Evolutionary conservation across 2,888 invertebrate species (phyloP), one percentile per base, ranked within the genome.

Genomic region (Agriopis marginaria): DNA sequence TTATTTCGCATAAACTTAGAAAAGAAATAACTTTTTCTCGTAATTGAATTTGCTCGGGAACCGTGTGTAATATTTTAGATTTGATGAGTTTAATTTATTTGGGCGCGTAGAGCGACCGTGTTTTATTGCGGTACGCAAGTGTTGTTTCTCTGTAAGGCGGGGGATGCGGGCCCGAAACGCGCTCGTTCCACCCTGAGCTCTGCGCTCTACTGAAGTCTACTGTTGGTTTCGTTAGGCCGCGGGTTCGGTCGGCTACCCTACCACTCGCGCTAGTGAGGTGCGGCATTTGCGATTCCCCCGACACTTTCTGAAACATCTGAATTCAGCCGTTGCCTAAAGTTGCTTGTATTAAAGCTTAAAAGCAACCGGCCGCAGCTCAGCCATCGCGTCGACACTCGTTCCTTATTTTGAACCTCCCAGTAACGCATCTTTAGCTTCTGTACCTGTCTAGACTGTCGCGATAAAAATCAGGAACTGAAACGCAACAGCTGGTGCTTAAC

Each of bases 1-100:
- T 75, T 77, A 77, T 78, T 79, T 75, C 66, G 71, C 8, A 70
- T 62, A 72, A 77, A 75, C 74, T 78, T 63, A n/a, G 58, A 55
- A 39, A 4, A 3, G 9, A 32, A 56, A 68, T 12, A 6, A 50
- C 40, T 70, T 71, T 73, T 66, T 58, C 9, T 56, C 54, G 32
- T 62, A 51, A 69, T 47, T 73, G 64, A 66, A 73, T 74, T 64
- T 66, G 39, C 45, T 65, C 49, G 49, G n/a, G 49, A 63, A 55
- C 6, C 11, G 40, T 49, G 14, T 69, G 70, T 58, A 69, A 71
- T 71, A 65, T 63, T 65, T 64, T 64, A 67, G 45, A 49, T 63
- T 65, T 68, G 63, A 59, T 66, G 49, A 58, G 68, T 67, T 71
- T 65, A 51, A 71, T 72, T 68, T 66, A 63, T 65, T 58, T 49